Conservation (phyloP, 2,888 invertebrate species). For the Cremastinae sp. region DNA sequence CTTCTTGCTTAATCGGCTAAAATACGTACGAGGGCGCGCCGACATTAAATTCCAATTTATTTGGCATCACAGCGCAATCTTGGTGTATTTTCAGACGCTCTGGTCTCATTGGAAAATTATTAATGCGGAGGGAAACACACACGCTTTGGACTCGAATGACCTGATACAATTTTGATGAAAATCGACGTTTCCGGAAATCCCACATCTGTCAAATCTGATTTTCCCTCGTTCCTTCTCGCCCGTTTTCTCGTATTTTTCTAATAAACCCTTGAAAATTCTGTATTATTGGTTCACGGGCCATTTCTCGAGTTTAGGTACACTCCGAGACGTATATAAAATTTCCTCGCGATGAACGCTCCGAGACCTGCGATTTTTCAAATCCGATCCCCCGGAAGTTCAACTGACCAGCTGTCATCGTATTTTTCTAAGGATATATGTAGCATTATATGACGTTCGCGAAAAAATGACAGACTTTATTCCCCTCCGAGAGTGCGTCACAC, state of each 20-base stretch:
- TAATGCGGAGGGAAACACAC: not conserved
- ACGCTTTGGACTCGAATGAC: too few species aligned
- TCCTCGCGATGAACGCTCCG: conserved; percentile 35
- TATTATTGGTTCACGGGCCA: not conserved
- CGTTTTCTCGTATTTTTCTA: conserved; percentile 5
- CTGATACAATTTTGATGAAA: conserved; percentile 17
- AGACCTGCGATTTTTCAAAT: conserved; percentile 51
- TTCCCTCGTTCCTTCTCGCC: conserved; percentile 11
- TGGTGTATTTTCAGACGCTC: conserved; percentile 7
- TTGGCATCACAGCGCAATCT: conserved; percentile 8
- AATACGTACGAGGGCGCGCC: not conserved
- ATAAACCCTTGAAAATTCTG: not conserved
- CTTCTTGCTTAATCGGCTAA: conserved; percentile 1
- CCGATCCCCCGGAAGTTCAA: conserved; percentile 17
- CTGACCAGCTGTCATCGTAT: conserved; percentile 52
- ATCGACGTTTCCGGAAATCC: conserved; percentile 1
- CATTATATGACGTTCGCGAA: conserved; percentile 50
- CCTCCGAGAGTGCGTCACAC: conserved; percentile 19
- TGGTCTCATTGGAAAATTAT: not conserved
- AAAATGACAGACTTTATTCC: conserved; percentile 37
- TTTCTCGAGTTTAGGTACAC: conserved; percentile 4
- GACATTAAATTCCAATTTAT: conserved; percentile 19
- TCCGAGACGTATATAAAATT: conserved; percentile 2
- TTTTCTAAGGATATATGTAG: conserved; percentile 19
- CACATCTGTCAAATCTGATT: conserved; percentile 34